Percentiles rank a stretch among this genome's conserved stretches.
Evolutionary conservation across 2,797 vertebrate genomes (phyloP).

Genomic region (Trachops cirrhosus): DNA sequence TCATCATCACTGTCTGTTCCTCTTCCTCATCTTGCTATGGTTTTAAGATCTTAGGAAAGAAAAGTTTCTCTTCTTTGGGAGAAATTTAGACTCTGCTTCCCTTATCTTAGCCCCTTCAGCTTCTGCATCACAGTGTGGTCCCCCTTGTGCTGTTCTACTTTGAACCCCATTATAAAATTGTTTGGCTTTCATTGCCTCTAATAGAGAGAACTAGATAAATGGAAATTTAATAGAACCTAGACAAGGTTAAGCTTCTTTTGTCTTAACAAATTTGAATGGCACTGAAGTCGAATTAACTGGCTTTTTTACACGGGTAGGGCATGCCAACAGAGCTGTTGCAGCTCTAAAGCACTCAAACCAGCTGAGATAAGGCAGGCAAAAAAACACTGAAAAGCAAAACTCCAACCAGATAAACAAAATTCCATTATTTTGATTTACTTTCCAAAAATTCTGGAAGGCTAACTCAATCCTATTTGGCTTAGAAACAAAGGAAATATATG

Average conservation of each 20-base stretch:
- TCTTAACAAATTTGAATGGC: not conserved
- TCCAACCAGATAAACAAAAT: constrained; percentile 34
- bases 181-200: not conserved
- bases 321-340: not conserved
- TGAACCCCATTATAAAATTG: not conserved
- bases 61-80: not conserved
- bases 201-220: not conserved
- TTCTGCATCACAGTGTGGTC: not conserved
- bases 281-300: not conserved
- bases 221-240: not conserved
- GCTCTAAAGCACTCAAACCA: not conserved
- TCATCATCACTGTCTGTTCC: not conserved
- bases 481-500: constrained; percentile 51
- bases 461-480: not conserved
- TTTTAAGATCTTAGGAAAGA: not conserved
- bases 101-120: not conserved
- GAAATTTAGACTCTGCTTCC: not conserved
- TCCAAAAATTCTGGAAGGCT: constrained; percentile 42
- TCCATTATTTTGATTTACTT: constrained; percentile 40
- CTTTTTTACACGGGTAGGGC: not conserved
- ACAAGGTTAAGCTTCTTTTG: constrained; percentile 3
- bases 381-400: not conserved
- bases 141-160: not conserved
- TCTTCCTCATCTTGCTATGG: not conserved
- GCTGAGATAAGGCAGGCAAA: not conserved